phyloP scores from a whole-genome alignment of 2,113 vertebrate species.

The Puffinus mauretanicus region DNA sequence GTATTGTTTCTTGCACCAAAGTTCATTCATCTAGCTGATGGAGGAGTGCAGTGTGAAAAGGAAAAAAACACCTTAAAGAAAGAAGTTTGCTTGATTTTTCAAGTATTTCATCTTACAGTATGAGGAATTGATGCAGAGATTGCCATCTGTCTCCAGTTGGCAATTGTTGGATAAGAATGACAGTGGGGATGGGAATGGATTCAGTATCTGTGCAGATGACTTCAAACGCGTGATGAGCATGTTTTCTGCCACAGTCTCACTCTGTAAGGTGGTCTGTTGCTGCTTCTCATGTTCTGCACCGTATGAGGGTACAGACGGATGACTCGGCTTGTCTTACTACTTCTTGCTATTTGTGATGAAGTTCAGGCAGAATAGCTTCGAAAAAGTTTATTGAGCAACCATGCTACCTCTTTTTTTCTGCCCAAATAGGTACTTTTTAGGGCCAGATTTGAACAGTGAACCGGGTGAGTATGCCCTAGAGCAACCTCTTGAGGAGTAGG shows the following conservation, averaged over 20 bases:
- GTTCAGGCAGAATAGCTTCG: not conserved
- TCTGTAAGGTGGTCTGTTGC: not conserved
- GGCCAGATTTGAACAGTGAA: not conserved
- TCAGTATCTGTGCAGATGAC: not conserved
- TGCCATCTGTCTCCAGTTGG: not conserved
- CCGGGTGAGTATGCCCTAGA: accelerated
- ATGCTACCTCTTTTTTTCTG: not conserved
- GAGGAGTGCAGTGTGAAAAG: not conserved
- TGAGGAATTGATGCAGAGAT: not conserved
- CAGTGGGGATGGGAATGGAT: not conserved
- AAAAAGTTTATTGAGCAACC: not conserved
- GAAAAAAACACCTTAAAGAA: not conserved
- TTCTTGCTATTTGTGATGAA: not conserved
- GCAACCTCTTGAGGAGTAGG: not conserved
- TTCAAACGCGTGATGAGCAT: not conserved
- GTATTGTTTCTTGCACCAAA: not conserved
- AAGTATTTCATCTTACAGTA: not conserved
- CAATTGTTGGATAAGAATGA: not conserved
- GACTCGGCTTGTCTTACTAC: not conserved
- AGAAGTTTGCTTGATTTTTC: not conserved
- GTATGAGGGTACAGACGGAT: not conserved
- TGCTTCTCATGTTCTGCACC: not conserved
- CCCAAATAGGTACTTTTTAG: not conserved
- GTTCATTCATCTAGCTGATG: not conserved
- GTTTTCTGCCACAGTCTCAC: not conserved